Conservation (phyloP, 2,797 vertebrate genomes). For the Centroberyx gerrardi region DNA sequence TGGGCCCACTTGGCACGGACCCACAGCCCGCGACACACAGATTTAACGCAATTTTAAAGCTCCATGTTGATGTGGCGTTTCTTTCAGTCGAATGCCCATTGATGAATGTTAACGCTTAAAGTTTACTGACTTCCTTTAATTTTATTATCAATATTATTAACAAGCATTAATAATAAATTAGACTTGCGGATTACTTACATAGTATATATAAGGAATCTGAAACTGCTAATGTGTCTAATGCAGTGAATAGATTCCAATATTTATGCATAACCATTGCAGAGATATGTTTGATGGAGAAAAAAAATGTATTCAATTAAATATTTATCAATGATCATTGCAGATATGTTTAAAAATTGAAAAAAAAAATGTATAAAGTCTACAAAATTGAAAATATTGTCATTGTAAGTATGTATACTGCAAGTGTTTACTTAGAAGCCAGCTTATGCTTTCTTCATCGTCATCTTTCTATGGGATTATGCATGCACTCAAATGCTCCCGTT, state of each 20-base stretch:
- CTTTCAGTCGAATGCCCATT: slow-evolving; percentile 26
- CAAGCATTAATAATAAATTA: background rate
- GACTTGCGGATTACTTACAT: too few relatives aligned
- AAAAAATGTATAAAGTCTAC: background rate
- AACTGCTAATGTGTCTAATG: slow-evolving; percentile 12
- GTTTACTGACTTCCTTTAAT: background rate
- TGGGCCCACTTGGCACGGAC: slow-evolving; percentile 72
- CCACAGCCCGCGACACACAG: slow-evolving; percentile 21
- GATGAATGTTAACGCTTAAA: slow-evolving; percentile 6
- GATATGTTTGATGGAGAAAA: background rate
- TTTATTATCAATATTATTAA: background rate
- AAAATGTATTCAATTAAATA: background rate
- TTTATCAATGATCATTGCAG: background rate
- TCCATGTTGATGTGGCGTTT: slow-evolving; percentile 45
- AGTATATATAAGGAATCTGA: background rate
- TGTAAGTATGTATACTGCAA: slow-evolving; percentile 3
- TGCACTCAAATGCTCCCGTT: slow-evolving; percentile 66
- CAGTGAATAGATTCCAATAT: background rate
- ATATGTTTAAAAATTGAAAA: background rate
- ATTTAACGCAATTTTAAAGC: slow-evolving; percentile 52
- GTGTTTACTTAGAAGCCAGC: slow-evolving; percentile 35
- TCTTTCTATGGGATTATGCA: slow-evolving; percentile 61
- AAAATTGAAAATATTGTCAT: background rate
- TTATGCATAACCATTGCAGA: background rate
- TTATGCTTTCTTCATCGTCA: slow-evolving; percentile 61